Percentiles rank a stretch among this genome's conserved stretches.
Evolutionary conservation across 2,113 vertebrate species (phyloP).

Genomic region (Athene noctua): DNA sequence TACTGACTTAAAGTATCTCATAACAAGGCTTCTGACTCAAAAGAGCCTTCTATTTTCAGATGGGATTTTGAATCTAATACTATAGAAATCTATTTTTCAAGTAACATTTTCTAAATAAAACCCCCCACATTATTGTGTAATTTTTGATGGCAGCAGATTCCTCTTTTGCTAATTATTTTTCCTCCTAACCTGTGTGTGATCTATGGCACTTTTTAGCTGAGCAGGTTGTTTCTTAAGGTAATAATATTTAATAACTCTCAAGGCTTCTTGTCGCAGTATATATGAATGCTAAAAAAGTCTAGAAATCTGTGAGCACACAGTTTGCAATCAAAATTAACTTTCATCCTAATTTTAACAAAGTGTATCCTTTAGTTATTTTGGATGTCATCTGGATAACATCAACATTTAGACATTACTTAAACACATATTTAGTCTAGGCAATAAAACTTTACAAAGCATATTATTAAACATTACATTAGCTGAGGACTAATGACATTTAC

Average conservation of each 20-base stretch:
- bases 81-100: neutral
- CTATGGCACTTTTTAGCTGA: neutral
- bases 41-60: neutral
- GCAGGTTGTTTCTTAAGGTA: neutral
- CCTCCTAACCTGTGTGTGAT: neutral
- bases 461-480: neutral
- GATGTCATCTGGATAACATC: neutral
- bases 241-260: neutral
- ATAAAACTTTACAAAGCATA: neutral
- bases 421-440: neutral
- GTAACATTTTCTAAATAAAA: neutral
- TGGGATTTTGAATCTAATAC: neutral
- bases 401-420: neutral
- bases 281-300: neutral
- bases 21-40: neutral
- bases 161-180: neutral
- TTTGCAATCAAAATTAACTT: neutral
- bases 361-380: neutral
- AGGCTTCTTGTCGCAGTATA: neutral
- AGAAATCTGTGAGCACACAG: neutral
- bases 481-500: neutral
- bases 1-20: neutral
- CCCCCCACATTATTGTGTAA: neutral
- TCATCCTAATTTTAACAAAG: neutral
- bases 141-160: neutral